These are phyloP conservation scores for Conistra vaccinii DNA, from an alignment of 2,888 invertebrate genomes.

Conservation along the genomic window DNA sequence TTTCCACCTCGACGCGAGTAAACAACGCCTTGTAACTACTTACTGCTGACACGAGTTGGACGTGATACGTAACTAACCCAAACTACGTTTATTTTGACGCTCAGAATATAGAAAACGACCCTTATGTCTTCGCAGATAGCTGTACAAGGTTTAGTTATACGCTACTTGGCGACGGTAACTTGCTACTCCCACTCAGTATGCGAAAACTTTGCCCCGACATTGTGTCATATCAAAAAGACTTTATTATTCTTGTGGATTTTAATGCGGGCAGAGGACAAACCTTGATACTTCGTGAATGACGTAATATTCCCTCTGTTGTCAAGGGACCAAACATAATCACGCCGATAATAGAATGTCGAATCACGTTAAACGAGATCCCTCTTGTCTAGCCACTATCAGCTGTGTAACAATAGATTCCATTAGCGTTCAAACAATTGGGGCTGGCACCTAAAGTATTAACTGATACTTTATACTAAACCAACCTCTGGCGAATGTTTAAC, in stretches of 20 bases:
- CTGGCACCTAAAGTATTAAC: constrained; percentile 65
- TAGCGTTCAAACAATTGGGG: constrained; percentile 73
- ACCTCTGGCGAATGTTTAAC: constrained; percentile 51
- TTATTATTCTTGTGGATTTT: constrained; percentile 54
- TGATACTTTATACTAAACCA: constrained; percentile 65
- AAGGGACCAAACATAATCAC: constrained; percentile 67
- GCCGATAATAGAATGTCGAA: constrained; percentile 71
- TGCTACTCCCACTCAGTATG: constrained; percentile 66
- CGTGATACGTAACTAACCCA: constrained; percentile 69
- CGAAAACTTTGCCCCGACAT: constrained; percentile 70
- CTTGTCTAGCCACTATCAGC: constrained; percentile 69
- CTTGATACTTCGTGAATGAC: constrained; percentile 52
- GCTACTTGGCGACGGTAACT: constrained; percentile 43
- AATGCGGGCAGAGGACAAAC: constrained; percentile 23
- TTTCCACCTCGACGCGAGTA: constrained; percentile 74
- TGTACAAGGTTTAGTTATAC: constrained; percentile 45
- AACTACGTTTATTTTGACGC: constrained; percentile 61
- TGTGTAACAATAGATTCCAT: constrained; percentile 76
- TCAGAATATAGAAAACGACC: constrained; percentile 62
- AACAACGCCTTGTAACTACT: constrained; percentile 77
- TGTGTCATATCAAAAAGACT: constrained; percentile 46
- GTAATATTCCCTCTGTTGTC: constrained; percentile 46
- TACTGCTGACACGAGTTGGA: constrained; percentile 73
- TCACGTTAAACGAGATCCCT: constrained; percentile 68
- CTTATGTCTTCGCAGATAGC: constrained; percentile 58